These are phyloP conservation scores for Diplodus sargus DNA, from an alignment of 2,797 vertebrate genomes.

Conservation along the genomic window DNA sequence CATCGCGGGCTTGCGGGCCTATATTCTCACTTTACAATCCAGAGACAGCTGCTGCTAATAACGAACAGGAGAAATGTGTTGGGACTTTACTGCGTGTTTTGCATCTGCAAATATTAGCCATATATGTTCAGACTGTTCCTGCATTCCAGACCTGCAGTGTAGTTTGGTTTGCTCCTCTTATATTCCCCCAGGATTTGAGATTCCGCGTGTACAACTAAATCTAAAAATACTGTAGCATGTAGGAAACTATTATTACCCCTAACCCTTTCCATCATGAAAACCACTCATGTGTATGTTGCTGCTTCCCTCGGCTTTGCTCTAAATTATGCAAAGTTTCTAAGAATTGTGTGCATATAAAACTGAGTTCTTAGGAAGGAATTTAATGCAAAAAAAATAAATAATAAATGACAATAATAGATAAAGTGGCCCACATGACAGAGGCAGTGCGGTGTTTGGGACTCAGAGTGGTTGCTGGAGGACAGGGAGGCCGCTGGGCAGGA, in stretches of 20 bases:
- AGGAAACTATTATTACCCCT: too few species aligned
- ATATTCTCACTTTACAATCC: conserved; percentile 50
- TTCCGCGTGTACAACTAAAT: background rate
- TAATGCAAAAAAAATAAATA: too few species aligned
- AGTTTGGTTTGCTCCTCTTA: background rate
- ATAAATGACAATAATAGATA: background rate
- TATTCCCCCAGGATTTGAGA: background rate
- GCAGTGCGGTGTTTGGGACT: conserved; percentile 20
- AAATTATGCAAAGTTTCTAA: background rate
- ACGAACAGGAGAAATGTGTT: conserved; percentile 35
- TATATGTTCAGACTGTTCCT: conserved; percentile 1
- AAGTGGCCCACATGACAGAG: conserved; percentile 15
- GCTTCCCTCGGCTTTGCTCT: background rate
- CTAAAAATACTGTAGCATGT: background rate
- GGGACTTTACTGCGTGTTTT: conserved; percentile 32
- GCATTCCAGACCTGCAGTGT: background rate
- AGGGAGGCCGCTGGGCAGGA: conserved; percentile 53
- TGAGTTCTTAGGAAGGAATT: background rate
- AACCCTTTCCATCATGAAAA: background rate
- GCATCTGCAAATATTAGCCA: conserved; percentile 10
- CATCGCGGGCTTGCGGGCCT: conserved; percentile 11
- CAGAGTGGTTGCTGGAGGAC: conserved; percentile 23
- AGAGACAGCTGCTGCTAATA: conserved; percentile 74
- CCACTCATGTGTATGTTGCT: background rate
- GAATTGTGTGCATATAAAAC: background rate